Evolutionary conservation across 2,888 invertebrate genomes (phyloP), one percentile per base, ranked within the genome.

Genomic region (Eupithecia insigniata): DNA sequence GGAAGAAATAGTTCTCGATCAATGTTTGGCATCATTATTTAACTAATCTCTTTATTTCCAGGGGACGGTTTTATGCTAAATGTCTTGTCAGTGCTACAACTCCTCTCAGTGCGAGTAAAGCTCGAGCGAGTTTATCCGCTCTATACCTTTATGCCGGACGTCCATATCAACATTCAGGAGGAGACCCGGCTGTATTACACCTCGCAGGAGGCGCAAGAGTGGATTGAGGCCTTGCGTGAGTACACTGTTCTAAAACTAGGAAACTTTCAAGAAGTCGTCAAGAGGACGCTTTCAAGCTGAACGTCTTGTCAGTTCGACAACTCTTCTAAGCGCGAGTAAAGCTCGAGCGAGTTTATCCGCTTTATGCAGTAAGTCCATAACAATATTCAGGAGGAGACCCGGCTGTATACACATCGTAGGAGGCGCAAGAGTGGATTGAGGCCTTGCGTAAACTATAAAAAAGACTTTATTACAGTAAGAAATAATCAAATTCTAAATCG

Each of bases 1-100:
- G 39, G 16, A 39, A 39, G 36, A 14, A 10, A 12, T 16, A 39
- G 43, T 14, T 43, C 43, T 43, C 43, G 18, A 43, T 43, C 18
- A 43, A 3, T 16, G 34, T 16, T 39, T 39, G 39, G 39, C 14
- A 39, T 14, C 39, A 39, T 39, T 39, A 39, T 39, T 39, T 43
- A 46, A 46, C 12, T 51, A 8, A 46, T n/a, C 8, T 46, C 22
- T n/a, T 65, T 46, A n/a, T 51, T 69, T 74, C 1, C 88, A 94
- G 97, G 98, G 7, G 99, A 99, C 89, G 99, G 99, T 0, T 98
- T 98, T 90, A 98, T 99, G 97, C 94, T 99, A 81, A 99, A 99
- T 94, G 91, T 99, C 26, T 95, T 99, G 83, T 97, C 97, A 67
- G 97, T 99, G 28, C 93, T 99, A 79, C 99, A 99, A 88, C 96